Evolutionary conservation across 2,888 invertebrate genomes (phyloP), one percentile per base, ranked within the genome.

Genomic region (Hemistola chrysoprasaria): DNA sequence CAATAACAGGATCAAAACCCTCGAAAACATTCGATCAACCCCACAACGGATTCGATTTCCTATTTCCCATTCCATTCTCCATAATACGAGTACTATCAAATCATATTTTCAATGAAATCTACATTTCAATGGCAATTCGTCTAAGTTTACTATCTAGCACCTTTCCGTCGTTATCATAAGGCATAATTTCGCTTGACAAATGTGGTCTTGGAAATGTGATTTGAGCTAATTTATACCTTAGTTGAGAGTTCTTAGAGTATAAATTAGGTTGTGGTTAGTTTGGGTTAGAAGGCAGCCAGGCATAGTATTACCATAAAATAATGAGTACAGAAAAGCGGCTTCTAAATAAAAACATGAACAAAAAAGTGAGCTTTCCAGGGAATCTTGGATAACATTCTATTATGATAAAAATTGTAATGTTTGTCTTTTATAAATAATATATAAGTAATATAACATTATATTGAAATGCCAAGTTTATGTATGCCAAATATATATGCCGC

Each of bases 91-190:
- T 49, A 50, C 57, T 53, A 57, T 60, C 57, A 62, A 64, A 65
- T 66, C 59, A 66, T 71, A 68, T 71, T 74, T 75, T 70, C 68
- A 70, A 73, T 70, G 68, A 67, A 59, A 58, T 60, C 56, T 65
- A 62, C 62, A 71, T 71, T 68, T 63, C 63, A 65, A 65, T 63
- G 56, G 46, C 43, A 49, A 59, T 60, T 34, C 47, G 33, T 50
- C 40, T 51, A 38, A 45, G 33, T 16, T 45, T 40, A 44, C 36
- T 49, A 47, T 44, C 42, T 40, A 33, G 38, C 40, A 22, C 2
- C 49, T 49, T 41, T 57, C 56, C 34, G 20, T 9, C 27, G 20
- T 10, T 23, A 24, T 11, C 4, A 11, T 56, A 59, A 53, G 56
- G 56, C 41, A 50, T 26, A 59, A 45, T 56, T 60, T 65, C 40